Conservation (phyloP, 2,888 invertebrate genomes). For the Dromius quadrimaculatus region DNA sequence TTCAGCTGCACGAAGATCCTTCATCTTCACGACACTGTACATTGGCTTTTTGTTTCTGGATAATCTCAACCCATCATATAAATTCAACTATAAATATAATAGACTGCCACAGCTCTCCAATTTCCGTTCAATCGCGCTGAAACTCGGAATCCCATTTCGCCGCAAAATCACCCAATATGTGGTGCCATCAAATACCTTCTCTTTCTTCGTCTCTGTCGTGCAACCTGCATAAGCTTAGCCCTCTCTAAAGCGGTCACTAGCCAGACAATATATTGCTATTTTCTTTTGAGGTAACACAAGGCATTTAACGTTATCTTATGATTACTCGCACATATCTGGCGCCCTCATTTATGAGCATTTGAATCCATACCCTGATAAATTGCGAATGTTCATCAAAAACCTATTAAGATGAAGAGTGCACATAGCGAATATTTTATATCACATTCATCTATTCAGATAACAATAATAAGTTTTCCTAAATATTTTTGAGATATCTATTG, state of each 20-base stretch:
- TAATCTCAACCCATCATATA: constrained; percentile 53
- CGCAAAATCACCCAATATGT: constrained; percentile 57
- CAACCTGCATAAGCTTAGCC: background rate
- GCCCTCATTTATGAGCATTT: no score
- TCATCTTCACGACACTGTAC: constrained; percentile 38
- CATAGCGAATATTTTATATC: no score
- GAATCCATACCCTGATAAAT: no score
- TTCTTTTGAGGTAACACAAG: no score
- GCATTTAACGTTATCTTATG: constrained; percentile 9
- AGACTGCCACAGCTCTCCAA: constrained; percentile 57
- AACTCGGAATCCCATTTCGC: constrained; percentile 58
- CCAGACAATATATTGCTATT: constrained; percentile 32
- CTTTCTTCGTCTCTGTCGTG: constrained; percentile 47
- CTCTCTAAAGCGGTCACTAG: constrained; percentile 2
- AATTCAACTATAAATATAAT: constrained; percentile 59
- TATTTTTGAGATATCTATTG: no score
- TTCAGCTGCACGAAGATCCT: no score
- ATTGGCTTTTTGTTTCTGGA: background rate
- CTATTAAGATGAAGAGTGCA: no score
- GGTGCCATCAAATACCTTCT: constrained; percentile 58
- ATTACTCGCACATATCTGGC: no score
- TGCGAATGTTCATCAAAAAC: no score
- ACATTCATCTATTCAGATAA: no score
- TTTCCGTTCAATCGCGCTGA: constrained; percentile 59
- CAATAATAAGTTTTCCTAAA: no score